Base-by-base conservation (phyloP, 2,888 invertebrate genomes). In the Synergus gifuensis region DNA sequence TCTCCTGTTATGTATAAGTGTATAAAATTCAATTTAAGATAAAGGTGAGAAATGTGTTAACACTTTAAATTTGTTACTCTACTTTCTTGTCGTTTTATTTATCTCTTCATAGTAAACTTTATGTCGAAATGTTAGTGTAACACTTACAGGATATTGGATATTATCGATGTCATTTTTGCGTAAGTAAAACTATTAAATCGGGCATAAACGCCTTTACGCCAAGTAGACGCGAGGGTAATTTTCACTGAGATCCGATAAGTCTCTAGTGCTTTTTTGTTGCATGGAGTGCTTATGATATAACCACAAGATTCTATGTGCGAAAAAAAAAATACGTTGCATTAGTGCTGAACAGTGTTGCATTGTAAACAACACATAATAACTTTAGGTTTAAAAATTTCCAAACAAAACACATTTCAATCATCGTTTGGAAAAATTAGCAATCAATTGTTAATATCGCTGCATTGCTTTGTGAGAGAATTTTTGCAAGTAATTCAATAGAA, bases 171-270 rank as follows among this genome's bases (percentile, higher is more conserved):
- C 69, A 40, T 7, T 62, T 49, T 81, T 78, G 73, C 81, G 78
- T 78, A 81, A 81, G 77, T 49, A 49, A 49, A 16, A 60, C 77
- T 64, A 78, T 81, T 81, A 78, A 80, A 80, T 80, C 76, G 62
- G 22, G 76, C 54, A 63, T 76, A 77, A 76, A 78, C 78, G 62
- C 80, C 80, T 76, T 78, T 69, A 46, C 54, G 58, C 63, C 76
- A 78, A 63, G 69, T 64, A n/a, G 63, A 67, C 60, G 76, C 58
- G 76, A 76, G 76, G 79, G 76, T 62, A 62, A 79, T 69, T 79
- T 76, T 54, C 76, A 60, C 36, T 40, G n/a, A 49, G 73, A 60
- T 76, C 54, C 77, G 76, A 79, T 79, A 67, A 76, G 69, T 76
- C 69, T 49, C 46, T 2, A 3, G 28, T 28, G 28, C 3, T 28